Percentiles rank a stretch among this genome's conserved stretches.
phyloP scores from a whole-genome alignment of 2,113 vertebrate species.

The Saguinus midas region DNA sequence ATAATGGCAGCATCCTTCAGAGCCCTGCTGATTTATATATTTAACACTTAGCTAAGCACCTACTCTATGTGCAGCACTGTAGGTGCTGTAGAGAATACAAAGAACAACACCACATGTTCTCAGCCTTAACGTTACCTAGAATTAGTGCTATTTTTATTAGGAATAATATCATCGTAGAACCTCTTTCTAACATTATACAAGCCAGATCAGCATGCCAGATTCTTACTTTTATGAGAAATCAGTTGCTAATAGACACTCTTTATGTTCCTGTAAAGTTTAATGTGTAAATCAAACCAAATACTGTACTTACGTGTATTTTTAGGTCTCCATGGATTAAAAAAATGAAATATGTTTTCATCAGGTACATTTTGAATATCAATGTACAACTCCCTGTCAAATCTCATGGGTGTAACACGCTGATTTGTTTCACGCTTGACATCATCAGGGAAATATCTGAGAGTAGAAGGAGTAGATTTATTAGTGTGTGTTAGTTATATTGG shows the following conservation, averaged over 20 bases:
- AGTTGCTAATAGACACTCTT: not conserved
- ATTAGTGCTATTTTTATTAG: not conserved
- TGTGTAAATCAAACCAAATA: not conserved
- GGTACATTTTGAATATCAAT: not conserved
- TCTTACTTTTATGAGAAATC: conserved; percentile 29
- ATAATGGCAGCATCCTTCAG: not conserved
- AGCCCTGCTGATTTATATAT: not conserved
- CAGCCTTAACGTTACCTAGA: conserved; percentile 17
- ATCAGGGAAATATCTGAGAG: not conserved
- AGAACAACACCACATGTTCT: not conserved
- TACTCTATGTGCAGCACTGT: not conserved
- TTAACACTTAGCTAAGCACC: not conserved
- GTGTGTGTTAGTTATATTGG: not conserved
- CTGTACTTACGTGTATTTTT: not conserved
- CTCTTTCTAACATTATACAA: conserved; percentile 26
- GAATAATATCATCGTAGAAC: not conserved
- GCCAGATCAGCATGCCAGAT: not conserved
- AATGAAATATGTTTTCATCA: conserved; percentile 15
- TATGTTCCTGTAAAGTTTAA: not conserved
- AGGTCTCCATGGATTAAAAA: not conserved
- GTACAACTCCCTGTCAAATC: not conserved
- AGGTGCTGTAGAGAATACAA: not conserved
- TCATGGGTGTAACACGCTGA: not conserved
- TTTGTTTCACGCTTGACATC: not conserved
- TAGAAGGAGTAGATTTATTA: not conserved